Percentiles rank a stretch among this genome's conserved stretches.
These are phyloP conservation scores for Danaus chrysippus DNA, from an alignment of 2,888 invertebrate species.

Conservation along the genomic window DNA sequence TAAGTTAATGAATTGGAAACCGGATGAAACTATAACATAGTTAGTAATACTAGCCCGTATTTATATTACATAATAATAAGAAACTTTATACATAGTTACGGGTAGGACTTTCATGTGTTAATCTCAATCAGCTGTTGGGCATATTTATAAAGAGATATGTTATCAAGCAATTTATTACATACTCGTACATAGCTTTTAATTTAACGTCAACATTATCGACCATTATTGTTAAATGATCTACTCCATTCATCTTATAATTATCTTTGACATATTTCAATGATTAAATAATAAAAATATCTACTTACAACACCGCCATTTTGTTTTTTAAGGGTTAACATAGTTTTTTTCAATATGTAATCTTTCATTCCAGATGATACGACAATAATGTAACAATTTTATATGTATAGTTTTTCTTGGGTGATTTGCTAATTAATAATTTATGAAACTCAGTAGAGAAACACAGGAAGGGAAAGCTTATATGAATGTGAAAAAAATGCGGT, in stretches of 20 bases:
- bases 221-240: constrained; percentile 3
- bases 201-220: constrained; percentile 10
- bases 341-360: no score
- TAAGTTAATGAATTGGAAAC: no score
- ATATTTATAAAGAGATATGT: constrained; percentile 18
- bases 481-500: background rate
- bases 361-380: no score
- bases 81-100: background rate
- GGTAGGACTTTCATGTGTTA: constrained; percentile 30
- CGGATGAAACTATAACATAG: no score
- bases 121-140: constrained; percentile 22
- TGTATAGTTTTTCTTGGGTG: constrained; percentile 16
- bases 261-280: no score
- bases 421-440: constrained; percentile 27
- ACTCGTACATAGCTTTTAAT: constrained; percentile 14
- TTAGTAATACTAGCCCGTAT: background rate
- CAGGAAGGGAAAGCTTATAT: constrained; percentile 27
- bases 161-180: constrained; percentile 21
- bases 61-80: background rate
- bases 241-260: no score
- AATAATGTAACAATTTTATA: background rate
- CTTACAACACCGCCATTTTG: no score
- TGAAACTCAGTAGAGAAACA: constrained; percentile 23
- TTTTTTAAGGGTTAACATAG: no score
- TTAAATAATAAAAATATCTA: no score